Evolutionary conservation across 2,113 vertebrate species (phyloP).

Genomic region (Pao palembangensis): DNA sequence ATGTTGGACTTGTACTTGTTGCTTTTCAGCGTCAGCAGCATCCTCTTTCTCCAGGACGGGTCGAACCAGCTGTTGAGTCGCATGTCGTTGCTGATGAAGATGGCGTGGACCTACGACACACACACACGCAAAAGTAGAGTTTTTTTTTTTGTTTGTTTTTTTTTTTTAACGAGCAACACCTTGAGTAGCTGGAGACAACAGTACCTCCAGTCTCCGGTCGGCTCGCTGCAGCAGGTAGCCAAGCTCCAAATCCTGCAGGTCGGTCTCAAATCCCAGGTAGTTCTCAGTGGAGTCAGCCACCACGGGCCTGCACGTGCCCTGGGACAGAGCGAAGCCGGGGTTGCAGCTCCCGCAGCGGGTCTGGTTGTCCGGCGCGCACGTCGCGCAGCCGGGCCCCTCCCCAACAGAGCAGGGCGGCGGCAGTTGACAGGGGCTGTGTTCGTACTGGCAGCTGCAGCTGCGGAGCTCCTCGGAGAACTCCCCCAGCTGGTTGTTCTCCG

Average conservation of each 20-base stretch:
- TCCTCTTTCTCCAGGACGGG: slow-evolving; percentile 93
- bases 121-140: not conserved
- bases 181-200: not conserved
- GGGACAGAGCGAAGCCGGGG: slow-evolving; percentile 83
- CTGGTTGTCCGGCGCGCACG: slow-evolving; percentile 87
- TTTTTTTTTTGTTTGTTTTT: not conserved
- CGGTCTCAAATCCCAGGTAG: slow-evolving; percentile 94
- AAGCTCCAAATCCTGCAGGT: slow-evolving; percentile 93
- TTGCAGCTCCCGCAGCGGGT: slow-evolving; percentile 94
- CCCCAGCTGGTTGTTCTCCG: slow-evolving; percentile 92
- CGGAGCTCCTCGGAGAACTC: slow-evolving; percentile 91
- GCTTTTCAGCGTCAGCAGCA: slow-evolving; percentile 95
- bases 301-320: slow-evolving; percentile 88
- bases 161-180: not conserved
- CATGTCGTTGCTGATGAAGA: slow-evolving; percentile 99
- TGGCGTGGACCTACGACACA: slow-evolving; percentile 82
- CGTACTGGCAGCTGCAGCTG: slow-evolving; percentile 86
- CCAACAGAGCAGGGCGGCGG: slow-evolving; percentile 84
- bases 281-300: slow-evolving; percentile 94
- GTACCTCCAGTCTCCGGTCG: slow-evolving; percentile 84
- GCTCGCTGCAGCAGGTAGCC: slow-evolving; percentile 88
- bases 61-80: slow-evolving; percentile 98
- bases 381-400: slow-evolving; percentile 79
- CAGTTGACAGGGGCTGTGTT: slow-evolving; percentile 84
- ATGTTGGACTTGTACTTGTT: slow-evolving; percentile 98